Base-by-base conservation (phyloP, 37 sponge, comb jelly and placozoan genomes). In the Mnemiopsis leidyi region DNA sequence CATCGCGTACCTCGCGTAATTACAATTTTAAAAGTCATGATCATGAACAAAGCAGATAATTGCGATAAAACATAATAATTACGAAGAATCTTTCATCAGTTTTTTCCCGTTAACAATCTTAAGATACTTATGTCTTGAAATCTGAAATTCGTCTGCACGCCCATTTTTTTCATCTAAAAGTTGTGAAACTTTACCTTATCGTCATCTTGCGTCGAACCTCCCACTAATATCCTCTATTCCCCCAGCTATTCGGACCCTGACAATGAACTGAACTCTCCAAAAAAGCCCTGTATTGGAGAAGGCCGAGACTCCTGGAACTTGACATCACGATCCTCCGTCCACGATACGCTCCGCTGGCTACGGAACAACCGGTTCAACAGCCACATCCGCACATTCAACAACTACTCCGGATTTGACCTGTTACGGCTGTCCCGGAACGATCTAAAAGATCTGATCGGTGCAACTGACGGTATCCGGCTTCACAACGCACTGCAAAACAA, bases 211-310 rank as follows among this genome's bases (percentile, higher is more conserved):
- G 20, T 21, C 20, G 20, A 13, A 67, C 20, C 20, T 67, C 68
- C 13, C 68, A 67, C 13, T 67, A 20, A 67, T 67, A 67, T 67
- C 68, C 73, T 18, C 61, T 48, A 18, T 48, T 48, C 13, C 30
- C 20, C 32, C 82, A 82, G 82, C 32, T 30, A 34, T 23, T 82
- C 82, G 2, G 82, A 82, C 38, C 82, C 82, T 23, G 82, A 82
- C 23, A 82, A 82, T 23, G 82, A 82, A 23, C 37, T 82, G 36
- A 36, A 31, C 35, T 82, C 37, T 36, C 37, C 82, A 5, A 82
- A 82, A 36, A 82, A 82, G 38, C 82, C 82, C 21, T 82, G 82
- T 82, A 82, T 82, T 30, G 82, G 82, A 34, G 82, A 82, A 82
- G 7, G 31, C 9, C 82, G 82, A 23, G 82, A 82, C 23, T 31